Percentiles rank a stretch among this genome's conserved stretches.
phyloP scores from a whole-genome alignment of 2,888 invertebrate species.

The Abscondita cerata region DNA sequence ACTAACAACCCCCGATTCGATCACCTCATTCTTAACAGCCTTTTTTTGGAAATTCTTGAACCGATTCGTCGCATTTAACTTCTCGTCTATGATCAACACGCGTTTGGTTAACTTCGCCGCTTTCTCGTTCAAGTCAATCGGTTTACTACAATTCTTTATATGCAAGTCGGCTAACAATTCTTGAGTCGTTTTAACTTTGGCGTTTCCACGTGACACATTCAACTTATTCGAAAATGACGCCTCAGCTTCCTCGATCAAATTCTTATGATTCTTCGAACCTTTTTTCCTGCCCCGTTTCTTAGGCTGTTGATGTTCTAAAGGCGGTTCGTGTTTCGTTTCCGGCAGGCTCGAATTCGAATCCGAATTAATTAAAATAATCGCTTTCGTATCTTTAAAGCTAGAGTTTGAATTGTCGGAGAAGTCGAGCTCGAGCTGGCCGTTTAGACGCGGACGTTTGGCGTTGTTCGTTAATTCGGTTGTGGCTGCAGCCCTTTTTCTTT shows the following conservation, averaged over 20 bases:
- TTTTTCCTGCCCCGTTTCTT: conserved; percentile 68
- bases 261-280: conserved; percentile 64
- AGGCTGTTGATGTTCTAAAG: conserved; percentile 55
- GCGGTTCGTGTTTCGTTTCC: conserved; percentile 56
- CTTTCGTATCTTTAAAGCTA: conserved; percentile 53
- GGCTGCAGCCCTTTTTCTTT: conserved; percentile 37
- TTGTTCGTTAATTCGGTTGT: conserved; percentile 46
- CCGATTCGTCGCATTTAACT: conserved; percentile 54
- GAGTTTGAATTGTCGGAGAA: conserved; percentile 59
- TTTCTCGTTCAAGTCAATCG: conserved; percentile 54
- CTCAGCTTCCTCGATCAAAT: conserved; percentile 62
- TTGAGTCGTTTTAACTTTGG: conserved; percentile 78
- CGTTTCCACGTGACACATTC: conserved; percentile 65
- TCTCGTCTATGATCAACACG: conserved; percentile 57
- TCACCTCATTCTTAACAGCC: conserved; percentile 36
- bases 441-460: conserved; percentile 58
- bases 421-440: conserved; percentile 59
- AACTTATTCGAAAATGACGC: conserved; percentile 65
- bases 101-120: conserved; percentile 57
- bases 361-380: conserved; percentile 54
- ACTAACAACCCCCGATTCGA: conserved; percentile 54
- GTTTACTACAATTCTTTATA: conserved; percentile 50
- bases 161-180: conserved; percentile 81
- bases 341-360: conserved; percentile 63
- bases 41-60: conserved; percentile 52